Base-by-base conservation (phyloP, 2,888 invertebrate species). In the Resseliella maxima region DNA sequence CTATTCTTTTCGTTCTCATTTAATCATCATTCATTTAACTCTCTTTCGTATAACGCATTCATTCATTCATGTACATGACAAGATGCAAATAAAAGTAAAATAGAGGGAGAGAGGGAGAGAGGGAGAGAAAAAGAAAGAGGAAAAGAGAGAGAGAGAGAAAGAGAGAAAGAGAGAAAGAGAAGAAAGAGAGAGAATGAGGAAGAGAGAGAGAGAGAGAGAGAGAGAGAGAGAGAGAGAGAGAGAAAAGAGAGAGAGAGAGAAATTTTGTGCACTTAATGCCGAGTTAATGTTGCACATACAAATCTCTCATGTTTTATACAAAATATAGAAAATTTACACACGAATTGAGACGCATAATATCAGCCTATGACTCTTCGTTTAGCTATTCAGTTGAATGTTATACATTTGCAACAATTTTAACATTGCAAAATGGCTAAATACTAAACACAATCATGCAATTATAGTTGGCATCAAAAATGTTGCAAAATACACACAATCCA, bases 211-310 rank as follows among this genome's bases (percentile, higher is more conserved):
- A n/a, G n/a, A n/a, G n/a, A n/a, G n/a, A n/a, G n/a, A n/a, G n/a
- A n/a, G n/a, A n/a, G n/a, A n/a, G n/a, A n/a, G n/a, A n/a, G n/a
- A n/a, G n/a, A n/a, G n/a, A n/a, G n/a, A n/a, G n/a, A n/a, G n/a
- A n/a, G n/a, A n/a, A n/a, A n/a, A n/a, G n/a, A n/a, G n/a, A 27
- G 3, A 24, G 5, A 59, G 12, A 3, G 24, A 24, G 59, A 59
- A 59, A 59, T 8, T 72, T 72, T 35, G 27, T 72, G 31, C 31
- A 31, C 31, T 31, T 31, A 31, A 35, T 72, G 31, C 15, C 27
- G 72, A 72, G 72, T 35, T 72, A 72, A 72, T 72, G 72, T 72
- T 72, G 72, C 72, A 72, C 72, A 72, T 35, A 72, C 72, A 72
- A 72, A 31, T 72, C 72, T n/a, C n/a, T 15, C 72, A 72, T 72